These are phyloP conservation scores for Alethe diademata DNA, from an alignment of 2,113 vertebrate species.

Conservation along the genomic window DNA sequence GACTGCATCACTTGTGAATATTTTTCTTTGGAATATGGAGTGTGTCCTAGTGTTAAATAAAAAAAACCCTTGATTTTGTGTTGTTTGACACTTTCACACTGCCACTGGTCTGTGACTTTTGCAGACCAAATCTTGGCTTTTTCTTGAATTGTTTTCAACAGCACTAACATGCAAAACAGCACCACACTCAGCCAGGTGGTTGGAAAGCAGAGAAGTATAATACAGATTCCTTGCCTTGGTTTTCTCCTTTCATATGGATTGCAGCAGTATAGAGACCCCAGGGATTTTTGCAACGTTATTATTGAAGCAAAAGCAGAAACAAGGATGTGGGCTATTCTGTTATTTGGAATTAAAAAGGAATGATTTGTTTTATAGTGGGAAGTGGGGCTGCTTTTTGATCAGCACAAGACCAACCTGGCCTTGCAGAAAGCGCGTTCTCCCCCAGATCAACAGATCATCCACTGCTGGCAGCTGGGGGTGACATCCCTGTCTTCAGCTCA, in stretches of 20 bases:
- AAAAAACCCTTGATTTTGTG: background rate
- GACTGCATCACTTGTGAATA: background rate
- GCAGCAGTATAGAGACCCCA: background rate
- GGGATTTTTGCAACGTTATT: background rate
- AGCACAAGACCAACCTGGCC: background rate
- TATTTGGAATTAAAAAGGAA: background rate
- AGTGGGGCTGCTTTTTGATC: background rate
- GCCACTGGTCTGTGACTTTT: background rate
- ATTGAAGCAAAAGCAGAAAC: background rate
- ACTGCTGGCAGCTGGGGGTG: constrained; percentile 10
- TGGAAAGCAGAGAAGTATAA: background rate
- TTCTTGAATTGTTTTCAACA: background rate
- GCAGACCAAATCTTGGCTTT: background rate
- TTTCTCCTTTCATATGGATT: background rate
- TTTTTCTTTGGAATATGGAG: background rate
- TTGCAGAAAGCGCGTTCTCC: background rate
- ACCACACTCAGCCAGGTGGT: background rate
- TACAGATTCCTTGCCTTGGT: background rate
- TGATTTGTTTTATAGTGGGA: background rate
- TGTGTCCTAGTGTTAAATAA: background rate
- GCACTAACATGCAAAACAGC: background rate
- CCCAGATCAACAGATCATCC: background rate
- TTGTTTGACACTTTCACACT: background rate
- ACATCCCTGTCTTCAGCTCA: constrained; percentile 30
- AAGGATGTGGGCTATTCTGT: background rate